Evolutionary conservation across 2,797 vertebrate species (phyloP), one percentile per base, ranked within the genome.

Genomic region (Microhierax caerulescens): DNA sequence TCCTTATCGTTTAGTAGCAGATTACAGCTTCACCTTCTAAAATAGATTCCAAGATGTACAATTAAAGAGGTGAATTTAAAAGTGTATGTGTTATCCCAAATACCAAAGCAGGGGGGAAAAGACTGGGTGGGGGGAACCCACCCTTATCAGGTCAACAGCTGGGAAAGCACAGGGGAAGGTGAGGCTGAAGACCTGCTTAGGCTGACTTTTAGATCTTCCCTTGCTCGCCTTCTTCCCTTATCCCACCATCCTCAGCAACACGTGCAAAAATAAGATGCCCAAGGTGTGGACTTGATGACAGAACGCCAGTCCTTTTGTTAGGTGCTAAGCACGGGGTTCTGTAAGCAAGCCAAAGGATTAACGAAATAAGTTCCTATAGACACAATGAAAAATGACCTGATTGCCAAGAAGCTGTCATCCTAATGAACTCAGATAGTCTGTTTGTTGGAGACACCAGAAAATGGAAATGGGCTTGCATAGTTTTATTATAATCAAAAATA

Each of bases 401-500:
- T 93, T 93, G 96, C 93, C 92, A 96, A 92, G 85, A 91, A 96
- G 41, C 85, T 95, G 85, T 96, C 84, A 0, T 92, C 59, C 88
- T 94, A 93, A 88, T 93, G 95, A 93, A 90, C 79, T 87, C 16
- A 0, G 78, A 64, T 74, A 81, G 85, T 92, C 84, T 94, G 84
- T 91, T 87, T 88, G 76, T 56, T 96, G 90, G 84, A 95, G 90
- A 74, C 94, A 93, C 60, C 80, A 95, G 86, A 92, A 92, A 94
- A 95, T 97, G 90, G 92, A 93, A 97, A 64, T 94, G 53, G 72
- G 82, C 85, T 95, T 82, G 80, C 64, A 28, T 82, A 47, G 83
- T 79, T 97, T 96, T 95, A 90, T 96, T 94, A 93, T 93, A 91
- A 34, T 95, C 92, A 93, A 97, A 95, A 97, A 95, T 90, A 93